Base-by-base conservation (phyloP, 2,888 invertebrate genomes). In the Belgica antarctica region DNA sequence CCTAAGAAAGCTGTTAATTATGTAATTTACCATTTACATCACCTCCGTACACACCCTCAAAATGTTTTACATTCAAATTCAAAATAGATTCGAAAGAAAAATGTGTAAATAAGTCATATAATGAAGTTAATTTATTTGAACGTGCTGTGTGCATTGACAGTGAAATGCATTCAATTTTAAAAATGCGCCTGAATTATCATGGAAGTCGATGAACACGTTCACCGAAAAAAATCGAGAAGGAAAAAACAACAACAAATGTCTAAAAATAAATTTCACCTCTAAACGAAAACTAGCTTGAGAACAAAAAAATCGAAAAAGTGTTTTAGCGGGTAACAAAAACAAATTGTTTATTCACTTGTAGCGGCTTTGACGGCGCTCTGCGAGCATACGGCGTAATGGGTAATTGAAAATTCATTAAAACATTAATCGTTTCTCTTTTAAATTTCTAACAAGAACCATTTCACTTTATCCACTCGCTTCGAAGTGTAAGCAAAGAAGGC, bases 381-480 rank as follows among this genome's bases (percentile, higher is more conserved):
- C 59, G 27, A 27, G n/a, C 4, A 22, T 27, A 22, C 57, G 27
- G 25, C 24, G 27, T 27, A 59, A 10, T 66, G 12, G 24, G 47
- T 57, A 68, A 68, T 68, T 68, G 68, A 68, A 68, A 68, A 24
- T 57, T 68, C 41, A 52, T 66, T 66, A 65, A 65, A 65, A 47
- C 22, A 47, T 66, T 24, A 66, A 62, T 10, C 28, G 62, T 17
- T 28, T 28, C 31, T 19, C 31, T 31, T 62, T 62, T n/a, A 5
- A 15, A 7, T 3, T 7, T 3, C 46, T 3, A 15, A 46, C 59
- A 27, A n/a, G 24, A 59, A 59, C 17, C n/a, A n/a, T 52, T 52
- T 46, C 46, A 46, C 46, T 4, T 46, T 46, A 8, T 8, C 22
- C 22, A 22, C 52, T 17, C 22, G 52, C 22, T 52, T 19, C 52